Evolutionary conservation across 1,140 invertebrate genomes (phyloP), one percentile per base, ranked within the genome.

Genomic region (Hycleus cichorii): DNA sequence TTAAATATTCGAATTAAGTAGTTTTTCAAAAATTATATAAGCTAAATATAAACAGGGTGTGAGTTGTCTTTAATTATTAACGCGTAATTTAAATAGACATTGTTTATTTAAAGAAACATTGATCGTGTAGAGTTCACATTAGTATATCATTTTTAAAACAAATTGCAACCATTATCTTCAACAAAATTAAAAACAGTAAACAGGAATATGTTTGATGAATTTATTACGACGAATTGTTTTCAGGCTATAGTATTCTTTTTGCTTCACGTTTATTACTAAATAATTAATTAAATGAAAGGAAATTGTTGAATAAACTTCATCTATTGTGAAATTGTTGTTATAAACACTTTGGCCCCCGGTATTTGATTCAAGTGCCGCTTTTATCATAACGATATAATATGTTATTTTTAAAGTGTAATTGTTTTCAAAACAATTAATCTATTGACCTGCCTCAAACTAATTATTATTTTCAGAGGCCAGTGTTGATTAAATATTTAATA

Each of bases 391-490:
- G 25, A 45, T 7, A 45, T 53, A 45, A 18, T 44, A n/a, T 26
- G 49, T 51, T 51, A 45, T 45, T 53, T 49, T 53, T 27, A 53
- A 53, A 45, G 39, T 53, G 39, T 53, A 45, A 46, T 53, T 53
- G 51, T 53, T 53, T 53, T 53, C 42, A 53, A 53, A 53, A 53
- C 51, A 53, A 53, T 53, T 53, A 53, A 53, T 53, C 51, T 53
- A 26, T 53, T 53, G 51, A 53, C 51, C 51, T 53, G 51, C 42
- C 51, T 53, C 51, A 53, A 45, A 53, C 43, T 32, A 53, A 53
- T 53, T 53, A 53, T 53, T 53, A 38, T 53, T 53, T 53, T 53
- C 51, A 53, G 43, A 53, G 51, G 51, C 39, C 43, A 53, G 10
- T 52, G 10, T 43, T 39, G 42, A 46, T 53, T 53, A 53, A 53